Conservation (phyloP, 2,113 vertebrate genomes). For the Microcebus tavaratra region DNA sequence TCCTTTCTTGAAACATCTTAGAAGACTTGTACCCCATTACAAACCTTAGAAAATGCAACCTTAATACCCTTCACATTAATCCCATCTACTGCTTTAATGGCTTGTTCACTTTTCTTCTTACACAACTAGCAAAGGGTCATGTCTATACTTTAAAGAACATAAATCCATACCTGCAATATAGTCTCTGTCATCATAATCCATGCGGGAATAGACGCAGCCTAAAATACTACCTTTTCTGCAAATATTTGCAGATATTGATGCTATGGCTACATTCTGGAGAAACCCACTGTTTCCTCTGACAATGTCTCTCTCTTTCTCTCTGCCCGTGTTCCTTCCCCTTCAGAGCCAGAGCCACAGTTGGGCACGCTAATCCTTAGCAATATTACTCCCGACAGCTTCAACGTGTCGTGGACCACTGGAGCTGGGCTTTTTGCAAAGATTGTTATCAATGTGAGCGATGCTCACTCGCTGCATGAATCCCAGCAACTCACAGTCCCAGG, state of each 20-base stretch:
- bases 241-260: not conserved
- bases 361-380: constrained; percentile 83
- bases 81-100: not conserved
- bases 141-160: not conserved
- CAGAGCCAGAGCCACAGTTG: constrained; percentile 84
- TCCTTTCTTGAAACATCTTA: constrained; percentile 16
- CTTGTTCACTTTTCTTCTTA: not conserved
- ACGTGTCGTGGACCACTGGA: constrained; percentile 80
- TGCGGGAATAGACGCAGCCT: not conserved
- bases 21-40: not conserved
- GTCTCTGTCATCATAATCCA: not conserved
- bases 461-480: constrained; percentile 49
- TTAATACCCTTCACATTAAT: not conserved
- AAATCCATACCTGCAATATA: not conserved
- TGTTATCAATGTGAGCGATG: constrained; percentile 74
- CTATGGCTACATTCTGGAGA: not conserved
- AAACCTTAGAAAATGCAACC: not conserved
- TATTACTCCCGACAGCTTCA: constrained; percentile 84
- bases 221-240: not conserved
- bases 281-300: not conserved
- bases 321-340: constrained; percentile 77
- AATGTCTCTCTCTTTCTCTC: constrained; percentile 44
- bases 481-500: constrained; percentile 79
- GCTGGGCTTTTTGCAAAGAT: constrained; percentile 82
- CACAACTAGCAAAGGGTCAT: not conserved